Conservation (phyloP, 1,140 invertebrate species). For the Drosophila varians region DNA sequence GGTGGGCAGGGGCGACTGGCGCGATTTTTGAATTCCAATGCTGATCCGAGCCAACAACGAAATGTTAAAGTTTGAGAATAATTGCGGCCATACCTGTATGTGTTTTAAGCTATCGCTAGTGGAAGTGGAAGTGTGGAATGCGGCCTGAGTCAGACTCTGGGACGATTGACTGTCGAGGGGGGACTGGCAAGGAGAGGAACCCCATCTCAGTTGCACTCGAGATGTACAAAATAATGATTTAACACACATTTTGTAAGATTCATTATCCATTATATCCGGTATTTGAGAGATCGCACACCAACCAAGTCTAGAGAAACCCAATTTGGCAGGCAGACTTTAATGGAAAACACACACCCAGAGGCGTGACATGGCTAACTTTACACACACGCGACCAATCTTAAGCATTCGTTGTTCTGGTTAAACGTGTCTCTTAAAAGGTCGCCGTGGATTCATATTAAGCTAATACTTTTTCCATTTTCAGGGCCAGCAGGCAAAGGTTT, state of each 20-base stretch:
- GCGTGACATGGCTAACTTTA: not conserved
- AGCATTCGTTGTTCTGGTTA: not conserved
- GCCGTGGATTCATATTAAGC: not conserved
- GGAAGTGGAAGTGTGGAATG: conserved; percentile 48
- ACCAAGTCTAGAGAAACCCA: conserved; percentile 4
- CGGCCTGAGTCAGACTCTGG: conserved; percentile 60
- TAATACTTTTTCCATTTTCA: not conserved
- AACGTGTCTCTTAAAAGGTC: not conserved
- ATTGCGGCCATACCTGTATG: conserved; percentile 44
- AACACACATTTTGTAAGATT: conserved; percentile 14
- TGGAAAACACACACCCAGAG: conserved; percentile 11
- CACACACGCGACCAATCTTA: not conserved
- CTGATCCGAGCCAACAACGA: conserved; percentile 60
- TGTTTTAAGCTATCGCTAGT: conserved; percentile 23
- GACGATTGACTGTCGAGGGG: conserved; percentile 32
- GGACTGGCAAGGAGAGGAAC: not conserved
- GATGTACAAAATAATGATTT: conserved; percentile 24
- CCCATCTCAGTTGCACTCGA: conserved; percentile 10
- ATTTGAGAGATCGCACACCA: not conserved
- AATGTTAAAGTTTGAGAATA: conserved; percentile 80
- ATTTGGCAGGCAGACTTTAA: conserved; percentile 16
- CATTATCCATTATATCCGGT: conserved; percentile 13
- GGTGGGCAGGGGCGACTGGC: not conserved
- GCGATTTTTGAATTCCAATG: conserved; percentile 76
- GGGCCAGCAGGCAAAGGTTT: not conserved